Percentiles rank a stretch among this genome's conserved stretches.
Conservation (phyloP, 2,113 vertebrate genomes). For the Leiothrix lutea region DNA sequence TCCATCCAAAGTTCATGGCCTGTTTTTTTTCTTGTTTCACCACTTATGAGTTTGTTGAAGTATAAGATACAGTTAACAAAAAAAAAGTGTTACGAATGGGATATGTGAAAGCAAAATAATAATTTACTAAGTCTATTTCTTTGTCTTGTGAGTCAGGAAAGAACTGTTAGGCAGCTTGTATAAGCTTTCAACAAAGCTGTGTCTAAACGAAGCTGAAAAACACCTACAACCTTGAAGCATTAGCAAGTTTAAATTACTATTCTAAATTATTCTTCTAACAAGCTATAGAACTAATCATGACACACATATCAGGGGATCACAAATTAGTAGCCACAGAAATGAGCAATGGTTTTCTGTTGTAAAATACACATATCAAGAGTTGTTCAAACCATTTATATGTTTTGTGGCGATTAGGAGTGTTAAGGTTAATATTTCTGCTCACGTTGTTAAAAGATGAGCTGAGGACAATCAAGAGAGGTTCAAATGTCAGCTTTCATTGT, state of each 20-base stretch:
- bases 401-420: not conserved
- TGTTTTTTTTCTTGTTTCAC: not conserved
- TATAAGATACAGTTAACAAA: not conserved
- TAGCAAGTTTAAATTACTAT: not conserved
- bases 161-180: not conserved
- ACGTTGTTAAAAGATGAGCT: not conserved
- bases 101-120: not conserved
- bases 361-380: not conserved
- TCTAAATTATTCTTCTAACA: not conserved
- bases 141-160: not conserved
- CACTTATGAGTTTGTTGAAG: not conserved
- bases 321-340: not conserved
- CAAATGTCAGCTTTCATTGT: not conserved
- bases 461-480: not conserved
- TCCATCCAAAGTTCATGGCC: not conserved
- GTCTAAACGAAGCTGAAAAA: not conserved
- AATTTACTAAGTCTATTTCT: not conserved
- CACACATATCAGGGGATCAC: not conserved
- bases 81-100: not conserved
- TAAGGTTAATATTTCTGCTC: not conserved
- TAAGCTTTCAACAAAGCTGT: not conserved
- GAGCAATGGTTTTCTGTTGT: not conserved
- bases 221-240: not conserved
- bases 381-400: not conserved
- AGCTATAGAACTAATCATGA: not conserved